Evolutionary conservation across 2,888 invertebrate species (phyloP).

Genomic region (Drosophila ezoana): DNA sequence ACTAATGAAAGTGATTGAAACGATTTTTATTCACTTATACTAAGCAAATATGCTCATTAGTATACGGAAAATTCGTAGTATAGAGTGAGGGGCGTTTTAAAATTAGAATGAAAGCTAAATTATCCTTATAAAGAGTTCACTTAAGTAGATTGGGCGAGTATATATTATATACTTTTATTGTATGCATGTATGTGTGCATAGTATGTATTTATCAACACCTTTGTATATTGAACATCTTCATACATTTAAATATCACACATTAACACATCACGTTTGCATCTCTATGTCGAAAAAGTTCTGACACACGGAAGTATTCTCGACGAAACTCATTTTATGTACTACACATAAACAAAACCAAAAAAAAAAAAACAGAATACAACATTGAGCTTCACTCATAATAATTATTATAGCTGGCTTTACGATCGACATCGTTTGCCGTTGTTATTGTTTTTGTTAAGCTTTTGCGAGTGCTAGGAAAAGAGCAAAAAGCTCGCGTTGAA

Average conservation of each 20-base stretch:
- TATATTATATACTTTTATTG: not conserved
- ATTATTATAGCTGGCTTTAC: conserved; percentile 19
- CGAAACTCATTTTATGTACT: conserved; percentile 17
- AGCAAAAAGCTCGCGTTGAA: conserved; percentile 42
- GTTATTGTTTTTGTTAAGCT: conserved; percentile 25
- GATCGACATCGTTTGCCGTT: conserved; percentile 30
- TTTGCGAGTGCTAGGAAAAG: conserved; percentile 9
- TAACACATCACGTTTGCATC: not conserved
- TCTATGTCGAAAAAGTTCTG: conserved; percentile 11
- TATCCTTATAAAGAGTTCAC: too few species aligned
- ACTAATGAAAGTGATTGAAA: too few species aligned
- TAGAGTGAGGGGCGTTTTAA: too few species aligned
- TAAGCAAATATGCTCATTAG: too few species aligned
- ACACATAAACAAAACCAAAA: conserved; percentile 3
- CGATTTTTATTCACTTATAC: too few species aligned
- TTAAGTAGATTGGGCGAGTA: too few species aligned
- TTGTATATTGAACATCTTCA: not conserved
- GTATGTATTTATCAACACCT: not conserved
- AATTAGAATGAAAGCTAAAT: too few species aligned
- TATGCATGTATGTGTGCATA: not conserved
- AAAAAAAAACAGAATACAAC: not conserved
- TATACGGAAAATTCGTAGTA: too few species aligned
- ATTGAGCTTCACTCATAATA: conserved; percentile 20
- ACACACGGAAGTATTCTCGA: conserved; percentile 36
- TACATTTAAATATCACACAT: not conserved